phyloP scores from a whole-genome alignment of 2,888 invertebrate species.

The Aspidapion aeneum region DNA sequence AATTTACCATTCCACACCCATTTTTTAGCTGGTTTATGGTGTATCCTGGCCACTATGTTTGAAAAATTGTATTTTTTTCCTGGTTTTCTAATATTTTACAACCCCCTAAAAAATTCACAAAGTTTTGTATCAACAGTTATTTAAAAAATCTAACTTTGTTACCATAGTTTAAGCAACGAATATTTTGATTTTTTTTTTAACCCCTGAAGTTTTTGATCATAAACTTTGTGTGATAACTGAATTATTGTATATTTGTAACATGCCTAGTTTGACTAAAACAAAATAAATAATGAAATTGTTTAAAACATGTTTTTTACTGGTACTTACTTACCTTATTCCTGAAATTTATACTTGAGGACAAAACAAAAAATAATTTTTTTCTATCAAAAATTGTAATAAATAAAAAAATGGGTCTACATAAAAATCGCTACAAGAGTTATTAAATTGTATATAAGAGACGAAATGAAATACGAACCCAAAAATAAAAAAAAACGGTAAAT shows the following conservation, averaged over 20 bases:
- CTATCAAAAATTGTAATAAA: neutral
- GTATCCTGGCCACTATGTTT: slow-evolving; percentile 35
- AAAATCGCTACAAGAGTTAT: neutral
- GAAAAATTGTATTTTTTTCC: slow-evolving; percentile 32
- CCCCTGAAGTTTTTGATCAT: slow-evolving; percentile 24
- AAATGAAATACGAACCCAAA: neutral
- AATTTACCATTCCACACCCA: slow-evolving; percentile 41
- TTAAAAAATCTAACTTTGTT: neutral
- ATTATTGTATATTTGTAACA: slow-evolving; percentile 13
- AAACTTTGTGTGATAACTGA: slow-evolving; percentile 20
- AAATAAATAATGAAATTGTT: too few relatives aligned
- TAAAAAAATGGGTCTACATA: neutral
- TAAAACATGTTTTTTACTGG: too few relatives aligned
- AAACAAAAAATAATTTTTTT: neutral
- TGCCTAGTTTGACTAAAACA: too few relatives aligned
- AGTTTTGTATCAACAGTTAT: neutral
- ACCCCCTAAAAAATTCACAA: slow-evolving; percentile 10
- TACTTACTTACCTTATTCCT: too few relatives aligned
- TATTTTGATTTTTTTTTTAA: slow-evolving; percentile 31
- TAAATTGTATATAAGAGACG: neutral
- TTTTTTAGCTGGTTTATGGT: slow-evolving; percentile 41
- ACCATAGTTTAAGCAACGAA: neutral
- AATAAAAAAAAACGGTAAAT: too few relatives aligned
- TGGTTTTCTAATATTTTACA: slow-evolving; percentile 27
- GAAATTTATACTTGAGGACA: slow-evolving; percentile 70